Percentiles rank a stretch among this genome's conserved stretches.
These are phyloP conservation scores for Accipiter cooperii DNA, from an alignment of 2,113 vertebrate genomes.

Conservation along the genomic window DNA sequence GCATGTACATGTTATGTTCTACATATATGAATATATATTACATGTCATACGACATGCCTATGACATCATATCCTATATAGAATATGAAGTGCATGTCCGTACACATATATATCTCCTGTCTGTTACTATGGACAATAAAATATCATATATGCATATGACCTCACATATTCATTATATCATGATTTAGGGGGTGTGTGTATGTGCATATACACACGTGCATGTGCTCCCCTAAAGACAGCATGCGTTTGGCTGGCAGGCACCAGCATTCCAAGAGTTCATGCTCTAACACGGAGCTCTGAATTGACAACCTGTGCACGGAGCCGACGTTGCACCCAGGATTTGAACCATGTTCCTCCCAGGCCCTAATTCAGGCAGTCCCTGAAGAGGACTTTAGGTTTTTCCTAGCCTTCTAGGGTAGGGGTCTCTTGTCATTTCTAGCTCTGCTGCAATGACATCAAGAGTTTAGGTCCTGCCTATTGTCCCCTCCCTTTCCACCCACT, in stretches of 20 bases:
- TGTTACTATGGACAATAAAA: neutral
- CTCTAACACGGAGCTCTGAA: conserved; percentile 17
- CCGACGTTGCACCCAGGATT: neutral
- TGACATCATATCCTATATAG: neutral
- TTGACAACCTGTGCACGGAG: neutral
- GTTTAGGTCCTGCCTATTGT: conserved; percentile 57
- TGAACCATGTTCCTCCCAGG: neutral
- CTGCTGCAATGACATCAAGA: conserved; percentile 9
- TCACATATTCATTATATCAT: neutral
- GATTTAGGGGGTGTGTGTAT: neutral
- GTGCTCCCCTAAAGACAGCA: conserved; percentile 4
- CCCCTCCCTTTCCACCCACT: conserved; percentile 74
- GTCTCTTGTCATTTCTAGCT: neutral
- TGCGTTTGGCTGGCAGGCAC: neutral
- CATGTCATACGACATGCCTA: neutral
- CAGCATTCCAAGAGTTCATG: conserved; percentile 40
- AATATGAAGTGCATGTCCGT: neutral
- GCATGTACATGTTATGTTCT: neutral
- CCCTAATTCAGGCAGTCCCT: neutral
- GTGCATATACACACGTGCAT: neutral
- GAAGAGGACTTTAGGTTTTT: neutral
- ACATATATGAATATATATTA: neutral
- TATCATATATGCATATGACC: neutral
- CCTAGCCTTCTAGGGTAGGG: neutral
- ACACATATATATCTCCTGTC: neutral